Conservation (phyloP, 30 jellyfish, hydroid and myxozoan species). For the Chrysaora quinquecirrha region DNA sequence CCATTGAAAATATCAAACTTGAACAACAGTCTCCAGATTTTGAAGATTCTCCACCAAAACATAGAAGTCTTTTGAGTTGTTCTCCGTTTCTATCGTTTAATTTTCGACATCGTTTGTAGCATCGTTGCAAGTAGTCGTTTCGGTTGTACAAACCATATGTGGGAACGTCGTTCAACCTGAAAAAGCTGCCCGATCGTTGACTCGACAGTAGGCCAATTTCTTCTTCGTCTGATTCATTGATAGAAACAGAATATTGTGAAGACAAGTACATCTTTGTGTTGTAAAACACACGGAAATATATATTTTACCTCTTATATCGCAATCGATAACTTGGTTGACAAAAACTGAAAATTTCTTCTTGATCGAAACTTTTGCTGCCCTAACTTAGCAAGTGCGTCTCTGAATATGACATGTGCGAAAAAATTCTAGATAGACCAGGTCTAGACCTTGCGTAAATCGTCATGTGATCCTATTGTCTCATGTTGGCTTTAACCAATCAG, state of each 20-base stretch:
- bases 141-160: conserved; percentile 94
- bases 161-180: conserved; percentile 83
- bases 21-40: conserved; percentile 81
- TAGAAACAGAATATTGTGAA: conserved; percentile 80
- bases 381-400: too few relatives aligned
- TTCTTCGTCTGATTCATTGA: conserved; percentile 71
- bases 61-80: conserved; percentile 55
- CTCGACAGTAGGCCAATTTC: conserved; percentile 71
- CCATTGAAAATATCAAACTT: conserved; percentile 68
- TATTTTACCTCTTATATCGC: too few relatives aligned
- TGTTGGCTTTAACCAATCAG: too few relatives aligned
- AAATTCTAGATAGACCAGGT: too few relatives aligned
- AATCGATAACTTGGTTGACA: too few relatives aligned
- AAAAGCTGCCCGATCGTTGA: conserved; percentile 55
- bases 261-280: conserved; percentile 68
- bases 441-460: too few relatives aligned
- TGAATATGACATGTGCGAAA: too few relatives aligned
- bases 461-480: too few relatives aligned
- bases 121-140: conserved; percentile 90
- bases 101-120: conserved; percentile 86
- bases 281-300: too few relatives aligned
- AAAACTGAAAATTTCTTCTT: too few relatives aligned
- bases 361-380: too few relatives aligned
- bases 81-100: conserved; percentile 77
- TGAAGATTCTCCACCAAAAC: conserved; percentile 93